These are phyloP conservation scores for Podarcis muralis DNA, from an alignment of 2,113 vertebrate species.

Conservation along the genomic window DNA sequence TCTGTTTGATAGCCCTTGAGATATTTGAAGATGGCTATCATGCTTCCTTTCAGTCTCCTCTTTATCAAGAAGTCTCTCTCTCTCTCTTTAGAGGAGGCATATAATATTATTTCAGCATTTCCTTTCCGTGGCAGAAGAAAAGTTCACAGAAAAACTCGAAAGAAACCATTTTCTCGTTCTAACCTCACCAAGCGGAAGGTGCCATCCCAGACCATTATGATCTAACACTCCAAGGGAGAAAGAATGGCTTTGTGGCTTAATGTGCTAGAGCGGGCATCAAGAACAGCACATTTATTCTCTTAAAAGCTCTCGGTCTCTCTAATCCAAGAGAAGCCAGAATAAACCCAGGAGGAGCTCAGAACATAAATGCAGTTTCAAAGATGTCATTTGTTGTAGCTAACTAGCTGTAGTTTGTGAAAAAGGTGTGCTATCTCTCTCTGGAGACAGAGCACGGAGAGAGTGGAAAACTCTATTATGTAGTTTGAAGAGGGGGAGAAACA, in stretches of 20 bases:
- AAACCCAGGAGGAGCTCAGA: neutral
- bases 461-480: neutral
- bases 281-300: neutral
- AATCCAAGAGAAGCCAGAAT: neutral
- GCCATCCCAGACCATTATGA: neutral
- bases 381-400: conserved; percentile 9
- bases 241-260: neutral
- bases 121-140: neutral
- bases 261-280: neutral
- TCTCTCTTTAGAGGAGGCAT: neutral
- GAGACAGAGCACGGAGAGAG: neutral
- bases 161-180: neutral
- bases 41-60: no score
- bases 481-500: neutral
- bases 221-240: neutral
- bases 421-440: neutral
- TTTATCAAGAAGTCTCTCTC: no score
- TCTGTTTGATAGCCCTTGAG: no score
- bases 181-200: neutral
- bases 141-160: neutral
- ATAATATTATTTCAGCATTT: neutral
- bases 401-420: neutral
- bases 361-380: neutral
- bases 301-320: neutral
- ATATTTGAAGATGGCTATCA: no score